Evolutionary conservation across 2,113 vertebrate genomes (phyloP).

Genomic region (Elgaria multicarinata): DNA sequence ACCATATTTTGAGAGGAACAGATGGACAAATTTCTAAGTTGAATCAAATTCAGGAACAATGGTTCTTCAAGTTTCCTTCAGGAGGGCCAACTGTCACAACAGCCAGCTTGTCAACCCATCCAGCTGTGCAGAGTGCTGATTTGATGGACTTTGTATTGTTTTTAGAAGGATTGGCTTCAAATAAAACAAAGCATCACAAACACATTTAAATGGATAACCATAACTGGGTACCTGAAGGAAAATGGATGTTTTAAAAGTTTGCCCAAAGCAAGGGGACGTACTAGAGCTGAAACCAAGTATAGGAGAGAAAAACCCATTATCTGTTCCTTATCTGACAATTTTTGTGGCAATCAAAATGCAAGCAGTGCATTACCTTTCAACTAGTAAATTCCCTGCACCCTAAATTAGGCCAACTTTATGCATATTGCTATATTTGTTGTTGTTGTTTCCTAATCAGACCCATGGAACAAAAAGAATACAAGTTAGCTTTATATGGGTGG

Average conservation of each 20-base stretch:
- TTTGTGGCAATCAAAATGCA: not conserved
- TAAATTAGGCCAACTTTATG: not conserved
- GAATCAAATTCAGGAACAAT: too few species aligned
- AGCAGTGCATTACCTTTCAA: not conserved
- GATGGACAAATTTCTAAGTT: too few species aligned
- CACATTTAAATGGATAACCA: not conserved
- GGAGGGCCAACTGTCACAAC: too few species aligned
- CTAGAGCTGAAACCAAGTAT: not conserved
- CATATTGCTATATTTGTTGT: too few species aligned
- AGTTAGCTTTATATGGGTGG: too few species aligned
- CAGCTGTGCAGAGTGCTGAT: not conserved
- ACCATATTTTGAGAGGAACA: too few species aligned
- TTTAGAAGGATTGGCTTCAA: not conserved
- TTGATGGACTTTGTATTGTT: not conserved
- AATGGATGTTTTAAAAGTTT: not conserved
- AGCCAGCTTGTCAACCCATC: too few species aligned
- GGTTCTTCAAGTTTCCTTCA: too few species aligned
- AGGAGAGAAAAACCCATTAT: not conserved
- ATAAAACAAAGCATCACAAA: not conserved
- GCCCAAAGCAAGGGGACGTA: not conserved
- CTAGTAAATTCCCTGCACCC: not conserved
- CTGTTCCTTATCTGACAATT: too few species aligned
- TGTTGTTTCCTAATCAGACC: not conserved
- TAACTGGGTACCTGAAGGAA: not conserved
- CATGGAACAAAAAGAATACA: not conserved